These are phyloP conservation scores for Amazona guildingii DNA, from an alignment of 2,113 vertebrate species.

Conservation along the genomic window DNA sequence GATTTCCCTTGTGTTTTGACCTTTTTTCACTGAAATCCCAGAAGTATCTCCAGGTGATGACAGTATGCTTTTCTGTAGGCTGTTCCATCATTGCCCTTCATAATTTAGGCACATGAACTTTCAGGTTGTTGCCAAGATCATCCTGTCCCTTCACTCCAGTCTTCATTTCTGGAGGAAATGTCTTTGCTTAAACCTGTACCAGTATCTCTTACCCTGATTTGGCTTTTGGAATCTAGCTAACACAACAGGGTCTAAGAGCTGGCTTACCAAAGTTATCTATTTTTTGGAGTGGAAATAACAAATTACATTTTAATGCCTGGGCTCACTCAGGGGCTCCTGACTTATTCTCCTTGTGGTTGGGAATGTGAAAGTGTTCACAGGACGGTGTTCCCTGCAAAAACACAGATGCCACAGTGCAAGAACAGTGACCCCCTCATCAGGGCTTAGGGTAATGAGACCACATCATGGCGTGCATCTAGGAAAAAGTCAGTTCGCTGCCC, in stretches of 20 bases:
- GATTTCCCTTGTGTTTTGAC: neutral
- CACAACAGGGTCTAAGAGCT: neutral
- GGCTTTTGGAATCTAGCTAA: neutral
- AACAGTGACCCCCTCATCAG: neutral
- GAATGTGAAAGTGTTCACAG: neutral
- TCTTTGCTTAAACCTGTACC: neutral
- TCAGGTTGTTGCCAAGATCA: neutral
- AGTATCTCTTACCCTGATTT: neutral
- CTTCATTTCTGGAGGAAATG: neutral
- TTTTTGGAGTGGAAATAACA: conserved; percentile 11
- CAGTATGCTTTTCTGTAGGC: neutral
- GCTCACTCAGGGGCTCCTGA: neutral
- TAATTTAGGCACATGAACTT: neutral
- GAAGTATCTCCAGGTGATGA: neutral
- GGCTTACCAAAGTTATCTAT: neutral
- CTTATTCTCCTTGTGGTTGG: neutral
- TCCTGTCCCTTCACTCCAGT: neutral
- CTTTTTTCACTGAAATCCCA: neutral
- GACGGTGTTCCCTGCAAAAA: neutral
- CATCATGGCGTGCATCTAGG: neutral
- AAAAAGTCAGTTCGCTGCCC: neutral
- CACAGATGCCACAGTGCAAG: neutral
- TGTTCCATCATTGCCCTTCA: neutral
- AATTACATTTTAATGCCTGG: conserved; percentile 1
- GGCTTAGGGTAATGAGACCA: neutral